A percentile compares a stretch with the other conserved stretches of the same genome.
Conservation (phyloP, 2,797 vertebrate species). For the Myotis pilosus region DNA sequence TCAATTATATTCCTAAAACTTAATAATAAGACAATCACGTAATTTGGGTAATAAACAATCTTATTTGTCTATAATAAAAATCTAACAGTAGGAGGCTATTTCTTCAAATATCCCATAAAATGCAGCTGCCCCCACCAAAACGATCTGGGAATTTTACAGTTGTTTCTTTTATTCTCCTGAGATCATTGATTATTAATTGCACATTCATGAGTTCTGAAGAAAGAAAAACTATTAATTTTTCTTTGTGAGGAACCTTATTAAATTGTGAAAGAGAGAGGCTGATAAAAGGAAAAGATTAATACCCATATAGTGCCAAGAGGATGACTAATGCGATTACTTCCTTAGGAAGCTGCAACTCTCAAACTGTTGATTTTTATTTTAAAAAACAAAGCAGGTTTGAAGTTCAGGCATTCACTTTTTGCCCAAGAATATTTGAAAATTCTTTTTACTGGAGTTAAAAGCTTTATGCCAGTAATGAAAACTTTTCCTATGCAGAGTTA, state of each 20-base stretch:
- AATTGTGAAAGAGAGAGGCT: slow-evolving; percentile 58
- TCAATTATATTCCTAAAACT: not conserved
- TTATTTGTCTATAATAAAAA: slow-evolving; percentile 15
- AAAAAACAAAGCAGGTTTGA: slow-evolving; percentile 79
- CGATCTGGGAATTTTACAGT: not conserved
- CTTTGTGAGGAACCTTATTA: slow-evolving; percentile 66
- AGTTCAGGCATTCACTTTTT: slow-evolving; percentile 73
- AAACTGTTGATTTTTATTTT: slow-evolving; percentile 82
- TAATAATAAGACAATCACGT: slow-evolving; percentile 5
- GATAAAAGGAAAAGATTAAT: slow-evolving; percentile 72
- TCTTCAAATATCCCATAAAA: not conserved
- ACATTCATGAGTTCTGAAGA: slow-evolving; percentile 39
- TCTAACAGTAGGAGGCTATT: not conserved
- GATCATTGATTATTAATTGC: slow-evolving; percentile 47
- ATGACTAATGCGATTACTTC: slow-evolving; percentile 79
- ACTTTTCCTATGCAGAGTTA: slow-evolving; percentile 79
- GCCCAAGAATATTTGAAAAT: slow-evolving; percentile 80
- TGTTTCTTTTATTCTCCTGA: slow-evolving; percentile 32
- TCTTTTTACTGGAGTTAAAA: slow-evolving; percentile 81
- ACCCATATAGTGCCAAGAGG: slow-evolving; percentile 67
- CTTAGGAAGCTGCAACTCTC: slow-evolving; percentile 74
- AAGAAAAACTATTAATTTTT: slow-evolving; percentile 64
- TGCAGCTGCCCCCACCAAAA: slow-evolving; percentile 10
- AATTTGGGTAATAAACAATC: not conserved
- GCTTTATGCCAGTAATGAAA: slow-evolving; percentile 78